phyloP scores from a whole-genome alignment of 2,888 invertebrate genomes.

The Halocaridina rubra region DNA sequence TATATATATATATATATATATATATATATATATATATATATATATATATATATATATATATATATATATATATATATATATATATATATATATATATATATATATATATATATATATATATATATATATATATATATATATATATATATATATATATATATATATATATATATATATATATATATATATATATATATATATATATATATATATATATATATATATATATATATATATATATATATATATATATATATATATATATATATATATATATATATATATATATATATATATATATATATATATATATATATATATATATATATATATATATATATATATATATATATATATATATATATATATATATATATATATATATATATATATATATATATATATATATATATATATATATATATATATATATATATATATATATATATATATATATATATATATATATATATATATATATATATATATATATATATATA shows the following conservation, averaged over 20 bases:
- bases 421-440: neutral
- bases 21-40: conserved; percentile 5
- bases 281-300: neutral
- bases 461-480: neutral
- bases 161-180: neutral
- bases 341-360: neutral
- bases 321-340: neutral
- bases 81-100: neutral
- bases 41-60: conserved; percentile 4
- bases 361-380: neutral
- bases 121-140: neutral
- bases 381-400: neutral
- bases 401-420: neutral
- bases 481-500: neutral
- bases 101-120: conserved; percentile 7
- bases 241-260: neutral
- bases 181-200: neutral
- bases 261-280: neutral
- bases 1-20: neutral
- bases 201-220: neutral
- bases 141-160: neutral
- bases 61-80: neutral
- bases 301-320: neutral
- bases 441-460: neutral
- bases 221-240: neutral